These are phyloP conservation scores for Synaphobranchus kaupii DNA, from an alignment of 2,797 vertebrate genomes.

Conservation along the genomic window DNA sequence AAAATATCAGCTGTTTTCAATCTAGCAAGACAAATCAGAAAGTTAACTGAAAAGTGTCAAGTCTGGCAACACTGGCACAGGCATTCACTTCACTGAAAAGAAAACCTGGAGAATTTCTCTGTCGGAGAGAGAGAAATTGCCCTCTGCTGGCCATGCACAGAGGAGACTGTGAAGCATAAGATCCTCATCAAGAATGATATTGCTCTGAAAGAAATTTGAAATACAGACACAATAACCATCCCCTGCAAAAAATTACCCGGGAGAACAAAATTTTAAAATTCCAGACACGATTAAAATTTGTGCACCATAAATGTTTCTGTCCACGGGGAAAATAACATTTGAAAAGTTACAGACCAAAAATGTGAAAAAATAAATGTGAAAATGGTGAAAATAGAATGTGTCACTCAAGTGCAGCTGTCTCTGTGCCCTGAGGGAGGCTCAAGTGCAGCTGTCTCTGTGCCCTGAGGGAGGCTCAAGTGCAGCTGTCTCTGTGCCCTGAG, in stretches of 20 bases:
- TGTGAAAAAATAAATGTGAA: not conserved
- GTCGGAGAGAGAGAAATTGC: not conserved
- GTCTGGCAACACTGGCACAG: not conserved
- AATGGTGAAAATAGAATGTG: too few relatives aligned
- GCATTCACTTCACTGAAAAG: not conserved
- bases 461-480: too few relatives aligned
- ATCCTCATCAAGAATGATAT: not conserved
- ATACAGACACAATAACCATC: not conserved
- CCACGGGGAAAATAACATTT: not conserved
- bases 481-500: too few relatives aligned
- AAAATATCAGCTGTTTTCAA: not conserved
- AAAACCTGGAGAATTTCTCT: not conserved
- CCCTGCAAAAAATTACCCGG: not conserved
- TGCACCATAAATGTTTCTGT: not conserved
- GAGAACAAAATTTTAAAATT: not conserved
- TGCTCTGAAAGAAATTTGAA: not conserved
- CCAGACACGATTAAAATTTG: not conserved
- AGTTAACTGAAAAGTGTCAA: not conserved
- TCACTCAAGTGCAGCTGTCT: too few relatives aligned
- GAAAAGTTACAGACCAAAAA: not conserved
- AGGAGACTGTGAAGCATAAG: not conserved
- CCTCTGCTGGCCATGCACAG: not conserved
- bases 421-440: too few relatives aligned
- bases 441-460: too few relatives aligned
- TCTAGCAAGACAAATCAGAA: not conserved